phyloP scores from a whole-genome alignment of 37 sponge, comb jelly and placozoan species.

The Chondrilla cf. caribensis region DNA sequence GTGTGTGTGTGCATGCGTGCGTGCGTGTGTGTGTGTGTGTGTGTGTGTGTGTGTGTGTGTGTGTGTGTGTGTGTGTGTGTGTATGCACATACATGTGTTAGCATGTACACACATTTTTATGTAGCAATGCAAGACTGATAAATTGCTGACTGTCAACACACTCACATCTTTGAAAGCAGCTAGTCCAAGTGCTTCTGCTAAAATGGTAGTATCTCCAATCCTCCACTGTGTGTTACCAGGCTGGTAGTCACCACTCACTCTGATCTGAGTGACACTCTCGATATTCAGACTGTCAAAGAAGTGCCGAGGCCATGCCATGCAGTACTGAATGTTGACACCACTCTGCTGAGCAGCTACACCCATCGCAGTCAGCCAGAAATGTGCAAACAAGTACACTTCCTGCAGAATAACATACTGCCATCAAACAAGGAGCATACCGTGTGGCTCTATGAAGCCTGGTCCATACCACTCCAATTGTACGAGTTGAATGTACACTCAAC shows the following conservation, averaged over 20 bases:
- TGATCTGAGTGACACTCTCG: conserved; percentile 63
- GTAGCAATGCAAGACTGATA: not conserved
- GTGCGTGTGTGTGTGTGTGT: not conserved
- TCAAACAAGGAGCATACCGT: too few relatives aligned
- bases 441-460: too few relatives aligned
- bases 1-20: not conserved
- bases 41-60: too few relatives aligned
- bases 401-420: too few relatives aligned
- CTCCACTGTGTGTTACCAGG: conserved; percentile 78
- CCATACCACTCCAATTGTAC: too few relatives aligned
- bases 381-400: conserved; percentile 20
- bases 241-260: conserved; percentile 68
- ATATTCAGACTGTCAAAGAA: conserved; percentile 56
- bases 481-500: not conserved
- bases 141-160: not conserved
- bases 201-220: conserved; percentile 70
- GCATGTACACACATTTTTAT: not conserved
- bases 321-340: conserved; percentile 75
- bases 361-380: conserved; percentile 66
- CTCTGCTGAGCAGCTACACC: conserved; percentile 59
- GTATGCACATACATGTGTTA: not conserved
- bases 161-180: conserved; percentile 80
- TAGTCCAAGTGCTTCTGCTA: conserved; percentile 61
- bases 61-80: not conserved
- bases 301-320: conserved; percentile 78